Evolutionary conservation across 92 coral and sea anemone species (phyloP).

Genomic region (Phenganax marumi): DNA sequence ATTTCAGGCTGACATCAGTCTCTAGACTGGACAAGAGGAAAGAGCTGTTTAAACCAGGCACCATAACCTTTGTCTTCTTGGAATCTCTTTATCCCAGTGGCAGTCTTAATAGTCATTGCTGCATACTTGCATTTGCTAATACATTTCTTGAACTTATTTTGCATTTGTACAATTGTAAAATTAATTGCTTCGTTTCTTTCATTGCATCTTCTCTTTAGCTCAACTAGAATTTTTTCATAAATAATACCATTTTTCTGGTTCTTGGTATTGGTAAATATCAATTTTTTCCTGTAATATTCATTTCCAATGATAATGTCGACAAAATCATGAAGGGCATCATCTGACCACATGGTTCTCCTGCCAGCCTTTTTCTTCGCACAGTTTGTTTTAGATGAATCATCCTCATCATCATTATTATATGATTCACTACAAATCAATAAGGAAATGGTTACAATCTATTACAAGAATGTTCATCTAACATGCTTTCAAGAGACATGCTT

Average conservation of each 20-base stretch:
- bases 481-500: not conserved
- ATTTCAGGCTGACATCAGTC: conserved; percentile 40
- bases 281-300: conserved; percentile 33
- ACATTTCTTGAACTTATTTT: conserved; percentile 50
- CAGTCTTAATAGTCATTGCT: conserved; percentile 49
- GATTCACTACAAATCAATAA: not conserved
- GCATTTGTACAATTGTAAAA: conserved; percentile 35
- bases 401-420: not conserved
- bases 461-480: not conserved
- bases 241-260: conserved; percentile 45
- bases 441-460: not conserved
- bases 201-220: conserved; percentile 32
- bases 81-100: conserved; percentile 51
- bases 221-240: conserved; percentile 37
- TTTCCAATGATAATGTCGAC: conserved; percentile 39
- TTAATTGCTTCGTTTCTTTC: conserved; percentile 23
- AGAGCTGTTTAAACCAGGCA: conserved; percentile 44
- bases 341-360: conserved; percentile 18
- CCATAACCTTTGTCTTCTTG: conserved; percentile 45
- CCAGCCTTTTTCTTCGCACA: conserved; percentile 47
- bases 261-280: conserved; percentile 40
- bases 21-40: conserved; percentile 37
- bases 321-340: conserved; percentile 45
- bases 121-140: conserved; percentile 45
- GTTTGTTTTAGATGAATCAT: no score